phyloP scores from a whole-genome alignment of 23 tunicate species.

The Halocynthia roretzi region DNA sequence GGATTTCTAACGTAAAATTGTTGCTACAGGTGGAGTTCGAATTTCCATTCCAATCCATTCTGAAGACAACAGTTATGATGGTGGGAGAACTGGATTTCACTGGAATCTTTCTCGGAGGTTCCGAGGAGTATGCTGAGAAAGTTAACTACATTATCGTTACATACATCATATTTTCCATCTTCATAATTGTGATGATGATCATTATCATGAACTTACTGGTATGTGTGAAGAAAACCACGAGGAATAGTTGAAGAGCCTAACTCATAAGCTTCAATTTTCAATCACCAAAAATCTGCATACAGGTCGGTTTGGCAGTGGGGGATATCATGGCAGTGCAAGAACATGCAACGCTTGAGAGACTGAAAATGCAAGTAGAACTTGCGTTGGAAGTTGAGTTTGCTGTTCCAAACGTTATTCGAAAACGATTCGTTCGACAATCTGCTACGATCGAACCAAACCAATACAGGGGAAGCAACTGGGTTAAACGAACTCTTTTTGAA shows the following conservation, averaged over 20 bases:
- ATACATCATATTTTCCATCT: conserved; percentile 56
- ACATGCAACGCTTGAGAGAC: conserved; percentile 71
- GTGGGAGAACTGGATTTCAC: conserved; percentile 80
- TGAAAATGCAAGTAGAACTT: conserved; percentile 84
- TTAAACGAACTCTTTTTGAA: conserved; percentile 43
- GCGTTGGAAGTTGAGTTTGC: conserved; percentile 86
- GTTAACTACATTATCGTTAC: conserved; percentile 54
- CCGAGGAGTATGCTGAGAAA: conserved; percentile 18
- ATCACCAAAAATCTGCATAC: background rate
- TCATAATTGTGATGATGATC: conserved; percentile 85
- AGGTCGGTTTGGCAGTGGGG: conserved; percentile 92
- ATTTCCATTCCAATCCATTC: conserved; percentile 50
- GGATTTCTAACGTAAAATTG: background rate
- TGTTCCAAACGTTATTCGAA: conserved; percentile 65
- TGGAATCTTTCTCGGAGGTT: conserved; percentile 52
- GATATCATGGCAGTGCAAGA: conserved; percentile 86
- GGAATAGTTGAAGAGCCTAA: too few species aligned
- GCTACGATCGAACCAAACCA: conserved; percentile 51
- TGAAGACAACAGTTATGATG: conserved; percentile 85
- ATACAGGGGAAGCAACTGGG: conserved; percentile 60
- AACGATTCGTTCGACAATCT: conserved; percentile 56
- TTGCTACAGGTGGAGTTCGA: conserved; percentile 46
- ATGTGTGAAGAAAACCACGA: background rate
- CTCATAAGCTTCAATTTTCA: too few species aligned
- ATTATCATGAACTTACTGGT: conserved; percentile 83